Conservation (phyloP, 2,888 invertebrate species). For the Luffia ferchaultella region DNA sequence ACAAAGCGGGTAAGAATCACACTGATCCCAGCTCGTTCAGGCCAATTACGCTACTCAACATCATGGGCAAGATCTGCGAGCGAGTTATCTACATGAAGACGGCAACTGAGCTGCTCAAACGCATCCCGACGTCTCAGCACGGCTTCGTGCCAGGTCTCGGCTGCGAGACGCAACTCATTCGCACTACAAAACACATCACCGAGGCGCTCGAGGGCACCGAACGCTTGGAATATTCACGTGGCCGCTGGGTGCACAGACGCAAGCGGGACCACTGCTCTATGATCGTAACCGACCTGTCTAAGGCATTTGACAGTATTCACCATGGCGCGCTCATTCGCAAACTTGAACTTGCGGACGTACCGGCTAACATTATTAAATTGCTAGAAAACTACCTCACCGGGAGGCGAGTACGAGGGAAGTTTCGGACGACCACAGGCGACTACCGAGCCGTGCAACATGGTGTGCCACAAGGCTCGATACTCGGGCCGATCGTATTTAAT, state of each 20-base stretch:
- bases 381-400: not conserved
- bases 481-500: not conserved
- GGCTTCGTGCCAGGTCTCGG: not conserved
- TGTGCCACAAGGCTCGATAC: not conserved
- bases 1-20: constrained; percentile 10
- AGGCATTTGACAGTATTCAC: constrained; percentile 10
- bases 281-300: constrained; percentile 7
- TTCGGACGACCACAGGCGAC: not conserved
- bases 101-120: not conserved
- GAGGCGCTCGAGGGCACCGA: not conserved
- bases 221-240: not conserved
- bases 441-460: not conserved
- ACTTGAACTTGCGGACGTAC: not conserved
- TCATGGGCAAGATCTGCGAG: constrained; percentile 10
- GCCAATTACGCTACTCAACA: constrained; percentile 11
- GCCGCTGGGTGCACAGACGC: not conserved
- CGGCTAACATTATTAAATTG: not conserved
- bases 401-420: not conserved
- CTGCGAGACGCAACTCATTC: constrained; percentile 1
- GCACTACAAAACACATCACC: not conserved
- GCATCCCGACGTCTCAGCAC: constrained; percentile 3
- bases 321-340: not conserved
- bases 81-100: constrained; percentile 1
- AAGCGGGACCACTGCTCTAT: constrained; percentile 1
- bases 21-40: constrained; percentile 7